Evolutionary conservation across 2,888 invertebrate genomes (phyloP), one percentile per base, ranked within the genome.

Genomic region (Polietes domitor): DNA sequence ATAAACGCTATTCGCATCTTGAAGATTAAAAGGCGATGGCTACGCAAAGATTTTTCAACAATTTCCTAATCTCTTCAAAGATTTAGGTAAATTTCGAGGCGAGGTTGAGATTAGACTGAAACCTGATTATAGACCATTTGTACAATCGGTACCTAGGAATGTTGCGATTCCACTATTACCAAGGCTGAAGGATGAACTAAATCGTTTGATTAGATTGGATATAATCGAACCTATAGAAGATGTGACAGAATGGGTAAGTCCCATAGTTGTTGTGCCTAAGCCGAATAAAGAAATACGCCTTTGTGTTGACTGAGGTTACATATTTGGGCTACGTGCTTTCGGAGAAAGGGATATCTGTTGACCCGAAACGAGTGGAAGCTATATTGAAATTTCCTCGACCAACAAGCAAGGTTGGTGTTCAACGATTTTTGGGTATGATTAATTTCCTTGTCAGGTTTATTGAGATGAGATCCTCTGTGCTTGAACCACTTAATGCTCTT

Each of bases 401-500:
- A 0, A 68, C 50, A 1, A 32, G 53, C 19, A 82, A 77, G n/a
- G 61, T 70, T 3, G 73, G 74, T 10, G 73, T 82, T 24, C 82
- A 70, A 10, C 12, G 77, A 70, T 82, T 82, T 21, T 50, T 77
- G n/a, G 82, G 82, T 1, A 77, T 82, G 73, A 74, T 82, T 1
- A 77, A 77, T 15, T 82, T 21, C 28, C n/a, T 74, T 1, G 55
- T 32, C 2, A 82, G 61, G 15, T 72, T 78, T 17, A 37, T 78
- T 21, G 0, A 24, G 6, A 77, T 77, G 55, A 61, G 70, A 21
- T 71, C 70, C 17, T 61, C 32, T 2, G 47, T 77, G 0, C 61
- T 63, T 12, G 63, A 72, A 53, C 53, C 71, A 37, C 63, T 78
- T 6, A 71, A 61, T 12, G 24, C 53, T 4, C 24, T 63, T 12